Percentiles rank a stretch among this genome's conserved stretches.
These are phyloP conservation scores for Raja brachyura DNA, from an alignment of 2,113 vertebrate species.

Conservation along the genomic window DNA sequence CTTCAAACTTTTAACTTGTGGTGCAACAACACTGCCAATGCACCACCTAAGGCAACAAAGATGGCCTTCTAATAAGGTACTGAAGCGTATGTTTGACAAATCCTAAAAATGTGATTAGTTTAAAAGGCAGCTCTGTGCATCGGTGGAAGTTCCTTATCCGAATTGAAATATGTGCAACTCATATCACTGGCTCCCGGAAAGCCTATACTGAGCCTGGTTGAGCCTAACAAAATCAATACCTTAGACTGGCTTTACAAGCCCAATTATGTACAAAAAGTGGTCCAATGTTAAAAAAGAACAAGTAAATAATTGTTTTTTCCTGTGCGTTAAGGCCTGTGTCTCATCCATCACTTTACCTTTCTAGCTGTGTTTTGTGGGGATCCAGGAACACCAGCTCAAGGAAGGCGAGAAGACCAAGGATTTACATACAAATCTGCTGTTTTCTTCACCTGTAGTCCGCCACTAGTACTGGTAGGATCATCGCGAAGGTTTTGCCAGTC, in stretches of 20 bases:
- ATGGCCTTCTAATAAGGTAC: background rate
- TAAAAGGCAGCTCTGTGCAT: background rate
- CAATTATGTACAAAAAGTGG: background rate
- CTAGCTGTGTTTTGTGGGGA: conserved; percentile 96
- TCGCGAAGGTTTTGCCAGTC: conserved; percentile 85
- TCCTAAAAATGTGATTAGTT: background rate
- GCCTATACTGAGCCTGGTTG: background rate
- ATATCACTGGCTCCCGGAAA: background rate
- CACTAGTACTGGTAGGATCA: conserved; percentile 84
- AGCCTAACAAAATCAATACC: background rate
- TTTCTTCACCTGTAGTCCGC: conserved; percentile 79
- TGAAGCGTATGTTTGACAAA: background rate
- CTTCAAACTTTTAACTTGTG: background rate
- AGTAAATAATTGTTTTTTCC: background rate
- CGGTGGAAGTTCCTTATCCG: background rate
- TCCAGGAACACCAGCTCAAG: conserved; percentile 76
- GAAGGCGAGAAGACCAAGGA: conserved; percentile 80
- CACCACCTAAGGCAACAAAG: too few species aligned
- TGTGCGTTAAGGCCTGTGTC: background rate
- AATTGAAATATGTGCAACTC: background rate
- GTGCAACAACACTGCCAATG: background rate
- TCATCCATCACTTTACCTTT: conserved; percentile 7
- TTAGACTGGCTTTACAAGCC: background rate
- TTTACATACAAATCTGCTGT: conserved; percentile 91
- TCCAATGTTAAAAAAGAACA: background rate